These are phyloP conservation scores for Pararge aegeria DNA, from an alignment of 1,140 invertebrate species.

Conservation along the genomic window DNA sequence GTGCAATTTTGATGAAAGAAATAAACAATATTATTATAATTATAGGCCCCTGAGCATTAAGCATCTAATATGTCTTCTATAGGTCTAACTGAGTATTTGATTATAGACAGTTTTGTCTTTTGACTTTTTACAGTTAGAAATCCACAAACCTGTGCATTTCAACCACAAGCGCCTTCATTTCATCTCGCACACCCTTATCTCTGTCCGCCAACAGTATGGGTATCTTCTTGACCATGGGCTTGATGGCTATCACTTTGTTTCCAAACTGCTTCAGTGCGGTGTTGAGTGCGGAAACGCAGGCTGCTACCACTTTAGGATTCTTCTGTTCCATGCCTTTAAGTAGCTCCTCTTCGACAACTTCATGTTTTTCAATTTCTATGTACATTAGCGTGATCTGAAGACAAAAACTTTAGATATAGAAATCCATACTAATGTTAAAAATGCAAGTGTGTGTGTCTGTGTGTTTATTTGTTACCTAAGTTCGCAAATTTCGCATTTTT, in stretches of 20 bases:
- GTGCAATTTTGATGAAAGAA: no score
- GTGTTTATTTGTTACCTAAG: no score
- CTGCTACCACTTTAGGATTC: slow-evolving; percentile 96
- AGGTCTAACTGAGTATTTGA: no score
- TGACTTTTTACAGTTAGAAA: no score
- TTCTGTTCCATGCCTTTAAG: slow-evolving; percentile 96
- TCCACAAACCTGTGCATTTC: slow-evolving; percentile 90
- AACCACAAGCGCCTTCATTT: slow-evolving; percentile 92
- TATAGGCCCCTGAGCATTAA: no score
- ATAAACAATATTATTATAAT: no score
- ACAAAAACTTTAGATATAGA: neutral
- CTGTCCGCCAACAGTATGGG: slow-evolving; percentile 92
- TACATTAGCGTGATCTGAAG: slow-evolving; percentile 91
- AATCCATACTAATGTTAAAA: slow-evolving; percentile 7
- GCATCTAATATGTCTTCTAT: no score
- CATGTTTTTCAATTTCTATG: slow-evolving; percentile 97
- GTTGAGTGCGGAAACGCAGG: slow-evolving; percentile 88
- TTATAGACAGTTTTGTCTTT: no score
- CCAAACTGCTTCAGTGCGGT: slow-evolving; percentile 93
- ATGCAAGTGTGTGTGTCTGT: neutral
- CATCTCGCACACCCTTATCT: slow-evolving; percentile 95
- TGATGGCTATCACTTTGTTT: slow-evolving; percentile 93
- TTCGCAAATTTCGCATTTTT: no score
- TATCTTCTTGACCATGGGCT: slow-evolving; percentile 94
- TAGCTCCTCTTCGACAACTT: slow-evolving; percentile 93